These are phyloP conservation scores for Muntiacus reevesi DNA, from an alignment of 2,113 vertebrate genomes.

Conservation along the genomic window DNA sequence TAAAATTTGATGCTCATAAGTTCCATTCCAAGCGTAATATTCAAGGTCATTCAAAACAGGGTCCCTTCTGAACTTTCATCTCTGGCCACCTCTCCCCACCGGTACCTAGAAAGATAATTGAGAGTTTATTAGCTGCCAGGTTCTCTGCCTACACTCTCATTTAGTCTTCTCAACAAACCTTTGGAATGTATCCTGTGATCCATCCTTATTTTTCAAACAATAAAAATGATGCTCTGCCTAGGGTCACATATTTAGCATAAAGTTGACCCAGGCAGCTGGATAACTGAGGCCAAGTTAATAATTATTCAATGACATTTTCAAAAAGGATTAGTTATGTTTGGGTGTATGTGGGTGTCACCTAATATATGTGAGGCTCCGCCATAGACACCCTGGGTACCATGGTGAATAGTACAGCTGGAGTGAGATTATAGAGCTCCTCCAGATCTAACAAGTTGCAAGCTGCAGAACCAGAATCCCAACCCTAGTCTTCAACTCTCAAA, in stretches of 20 bases:
- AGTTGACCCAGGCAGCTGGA: background rate
- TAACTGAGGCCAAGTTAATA: background rate
- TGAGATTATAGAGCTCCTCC: background rate
- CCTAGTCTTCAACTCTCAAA: background rate
- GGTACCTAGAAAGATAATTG: background rate
- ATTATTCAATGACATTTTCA: background rate
- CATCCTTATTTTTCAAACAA: background rate
- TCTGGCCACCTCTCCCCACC: background rate
- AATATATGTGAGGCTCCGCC: background rate
- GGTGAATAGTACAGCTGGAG: background rate
- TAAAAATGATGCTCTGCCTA: background rate
- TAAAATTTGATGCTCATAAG: background rate
- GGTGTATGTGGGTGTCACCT: background rate
- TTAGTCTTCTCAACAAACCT: background rate
- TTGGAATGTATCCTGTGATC: background rate
- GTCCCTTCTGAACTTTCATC: background rate
- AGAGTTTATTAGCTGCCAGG: background rate
- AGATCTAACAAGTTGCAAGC: background rate
- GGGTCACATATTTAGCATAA: background rate
- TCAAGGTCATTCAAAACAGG: background rate
- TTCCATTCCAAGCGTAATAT: background rate
- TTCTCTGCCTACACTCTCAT: background rate
- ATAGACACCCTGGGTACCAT: rapidly evolving
- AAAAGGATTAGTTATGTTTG: background rate
- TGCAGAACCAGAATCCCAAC: background rate